Evolutionary conservation across 2,113 vertebrate species (phyloP).

Genomic region (Brevimyrus niger): DNA sequence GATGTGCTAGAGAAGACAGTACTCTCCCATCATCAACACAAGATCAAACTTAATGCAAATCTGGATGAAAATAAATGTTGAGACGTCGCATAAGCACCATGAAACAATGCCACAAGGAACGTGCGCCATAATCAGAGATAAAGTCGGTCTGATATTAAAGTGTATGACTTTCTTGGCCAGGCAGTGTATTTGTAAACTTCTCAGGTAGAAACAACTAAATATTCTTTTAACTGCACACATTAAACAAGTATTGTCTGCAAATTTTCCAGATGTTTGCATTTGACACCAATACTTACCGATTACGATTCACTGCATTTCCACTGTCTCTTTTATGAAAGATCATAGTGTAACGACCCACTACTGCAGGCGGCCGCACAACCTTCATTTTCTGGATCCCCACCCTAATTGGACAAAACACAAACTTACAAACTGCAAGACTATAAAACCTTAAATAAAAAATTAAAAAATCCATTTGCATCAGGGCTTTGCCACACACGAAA

Average conservation of each 20-base stretch:
- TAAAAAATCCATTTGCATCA: not conserved
- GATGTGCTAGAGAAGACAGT: not conserved
- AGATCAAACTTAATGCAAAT: not conserved
- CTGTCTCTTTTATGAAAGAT: constrained; percentile 85
- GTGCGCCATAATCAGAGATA: not conserved
- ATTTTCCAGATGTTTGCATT: not conserved
- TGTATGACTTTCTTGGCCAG: not conserved
- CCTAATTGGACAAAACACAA: constrained; percentile 48
- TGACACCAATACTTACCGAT: constrained; percentile 65
- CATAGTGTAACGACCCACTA: constrained; percentile 87
- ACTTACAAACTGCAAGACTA: not conserved
- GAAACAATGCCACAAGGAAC: not conserved
- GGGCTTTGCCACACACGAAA: not conserved
- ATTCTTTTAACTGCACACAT: not conserved
- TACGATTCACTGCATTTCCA: constrained; percentile 78
- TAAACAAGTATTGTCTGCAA: not conserved
- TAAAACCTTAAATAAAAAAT: not conserved
- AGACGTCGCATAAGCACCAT: not conserved
- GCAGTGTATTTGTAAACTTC: not conserved
- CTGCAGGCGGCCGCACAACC: constrained; percentile 67
- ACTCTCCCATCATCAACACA: not conserved
- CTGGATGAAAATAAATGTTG: not conserved
- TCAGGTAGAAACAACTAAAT: not conserved
- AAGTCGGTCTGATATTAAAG: not conserved
- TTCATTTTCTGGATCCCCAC: constrained; percentile 83